phyloP scores from a whole-genome alignment of 2,797 vertebrate genomes.

The Picus viridis region DNA sequence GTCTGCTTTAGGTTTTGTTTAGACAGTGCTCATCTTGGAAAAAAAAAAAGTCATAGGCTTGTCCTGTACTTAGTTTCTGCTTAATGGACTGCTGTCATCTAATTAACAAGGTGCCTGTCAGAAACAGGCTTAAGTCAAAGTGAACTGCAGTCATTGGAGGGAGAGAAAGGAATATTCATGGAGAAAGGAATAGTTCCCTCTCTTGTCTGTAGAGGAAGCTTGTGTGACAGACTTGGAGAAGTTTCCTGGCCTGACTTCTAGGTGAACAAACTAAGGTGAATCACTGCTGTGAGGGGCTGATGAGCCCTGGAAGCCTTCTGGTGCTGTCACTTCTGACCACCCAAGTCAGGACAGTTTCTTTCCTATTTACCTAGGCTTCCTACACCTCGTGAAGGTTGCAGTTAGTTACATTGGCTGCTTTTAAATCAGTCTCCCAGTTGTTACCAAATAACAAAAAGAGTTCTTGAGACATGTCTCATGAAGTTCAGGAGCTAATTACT shows the following conservation, averaged over 20 bases:
- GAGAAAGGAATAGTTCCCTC: accelerated
- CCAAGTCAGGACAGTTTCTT: neutral
- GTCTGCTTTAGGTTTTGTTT: neutral
- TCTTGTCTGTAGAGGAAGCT: neutral
- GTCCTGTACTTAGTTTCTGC: neutral
- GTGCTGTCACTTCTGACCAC: neutral
- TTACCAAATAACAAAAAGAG: neutral
- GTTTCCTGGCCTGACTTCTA: neutral
- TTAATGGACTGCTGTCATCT: neutral
- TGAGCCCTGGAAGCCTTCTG: neutral
- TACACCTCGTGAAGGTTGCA: neutral
- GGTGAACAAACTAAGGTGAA: neutral
- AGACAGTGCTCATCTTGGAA: neutral
- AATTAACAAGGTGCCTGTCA: neutral
- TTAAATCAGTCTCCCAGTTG: neutral
- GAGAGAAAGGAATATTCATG: neutral
- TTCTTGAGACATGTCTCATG: neutral
- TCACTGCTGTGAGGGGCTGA: neutral
- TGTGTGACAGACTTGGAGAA: neutral
- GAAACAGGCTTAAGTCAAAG: neutral
- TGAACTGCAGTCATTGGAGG: neutral
- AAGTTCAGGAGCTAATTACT: neutral
- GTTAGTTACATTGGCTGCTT: neutral
- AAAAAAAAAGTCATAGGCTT: neutral
- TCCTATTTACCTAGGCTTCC: neutral